Percentiles rank a stretch among this genome's conserved stretches.
Evolutionary conservation across 2,113 vertebrate genomes (phyloP).

Genomic region (Agapornis roseicollis): DNA sequence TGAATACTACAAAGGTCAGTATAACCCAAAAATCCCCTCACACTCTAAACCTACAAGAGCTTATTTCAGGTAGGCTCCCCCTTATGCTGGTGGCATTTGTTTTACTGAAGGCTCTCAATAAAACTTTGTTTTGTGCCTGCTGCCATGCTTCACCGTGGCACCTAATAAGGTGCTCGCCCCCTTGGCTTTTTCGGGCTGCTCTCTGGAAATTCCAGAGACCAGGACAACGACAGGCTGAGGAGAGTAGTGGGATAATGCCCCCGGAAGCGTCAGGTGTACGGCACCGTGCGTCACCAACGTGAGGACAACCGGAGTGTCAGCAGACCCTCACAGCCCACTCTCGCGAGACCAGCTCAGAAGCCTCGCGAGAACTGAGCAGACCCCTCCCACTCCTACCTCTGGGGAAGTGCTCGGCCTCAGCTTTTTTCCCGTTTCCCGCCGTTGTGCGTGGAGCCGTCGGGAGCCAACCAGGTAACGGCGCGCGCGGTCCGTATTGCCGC

Average conservation of each 20-base stretch:
- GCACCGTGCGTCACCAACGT: accelerated
- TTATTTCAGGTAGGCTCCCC: not conserved
- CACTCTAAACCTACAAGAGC: not conserved
- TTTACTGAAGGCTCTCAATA: not conserved
- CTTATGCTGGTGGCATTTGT: too few species aligned
- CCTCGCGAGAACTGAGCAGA: not conserved
- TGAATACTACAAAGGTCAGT: not conserved
- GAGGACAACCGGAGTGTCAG: accelerated
- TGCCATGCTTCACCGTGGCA: not conserved
- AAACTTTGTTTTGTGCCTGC: not conserved
- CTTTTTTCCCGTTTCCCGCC: not conserved
- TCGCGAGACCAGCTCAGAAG: not conserved
- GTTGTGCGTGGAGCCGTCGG: not conserved
- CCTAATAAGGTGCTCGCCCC: not conserved
- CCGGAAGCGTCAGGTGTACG: accelerated
- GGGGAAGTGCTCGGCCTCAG: accelerated
- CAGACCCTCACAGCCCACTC: accelerated
- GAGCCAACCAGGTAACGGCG: constrained; percentile 39
- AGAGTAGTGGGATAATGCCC: too few species aligned
- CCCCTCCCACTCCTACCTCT: not conserved
- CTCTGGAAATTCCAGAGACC: not conserved
- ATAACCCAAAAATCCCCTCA: accelerated
- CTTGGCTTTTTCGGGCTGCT: not conserved
- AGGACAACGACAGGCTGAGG: not conserved
- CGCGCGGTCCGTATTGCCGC: not conserved